These are phyloP conservation scores for Hapalemur alaotrensis DNA, from an alignment of 2,797 vertebrate species.

Conservation along the genomic window DNA sequence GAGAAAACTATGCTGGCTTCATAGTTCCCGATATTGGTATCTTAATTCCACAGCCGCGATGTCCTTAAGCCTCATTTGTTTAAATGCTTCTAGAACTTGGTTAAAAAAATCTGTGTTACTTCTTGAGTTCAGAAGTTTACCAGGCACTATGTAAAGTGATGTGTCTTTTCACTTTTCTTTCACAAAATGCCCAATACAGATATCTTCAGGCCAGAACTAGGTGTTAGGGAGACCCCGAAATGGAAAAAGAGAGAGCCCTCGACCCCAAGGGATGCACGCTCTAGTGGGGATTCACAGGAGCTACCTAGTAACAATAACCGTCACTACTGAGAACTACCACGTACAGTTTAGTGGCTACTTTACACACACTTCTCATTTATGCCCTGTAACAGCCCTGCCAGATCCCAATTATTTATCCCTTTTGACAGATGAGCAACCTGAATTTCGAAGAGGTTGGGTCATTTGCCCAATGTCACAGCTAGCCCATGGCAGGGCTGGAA, in stretches of 20 bases:
- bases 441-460: background rate
- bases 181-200: background rate
- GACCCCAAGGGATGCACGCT: background rate
- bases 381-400: background rate
- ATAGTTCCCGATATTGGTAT: no score
- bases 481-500: background rate
- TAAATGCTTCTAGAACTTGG: background rate
- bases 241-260: background rate
- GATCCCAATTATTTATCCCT: background rate
- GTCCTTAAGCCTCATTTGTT: background rate
- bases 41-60: background rate
- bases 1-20: background rate
- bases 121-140: background rate
- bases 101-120: background rate
- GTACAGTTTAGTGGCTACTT: background rate
- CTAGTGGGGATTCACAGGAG: background rate
- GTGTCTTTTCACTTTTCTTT: background rate
- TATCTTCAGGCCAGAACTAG: background rate
- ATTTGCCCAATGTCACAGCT: background rate
- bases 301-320: background rate
- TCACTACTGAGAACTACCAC: rapidly evolving
- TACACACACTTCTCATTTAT: background rate
- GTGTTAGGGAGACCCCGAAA: background rate
- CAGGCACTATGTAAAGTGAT: background rate
- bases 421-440: background rate